Percentiles rank a stretch among this genome's conserved stretches.
Conservation (phyloP, 1,140 invertebrate genomes). For the Neodiprion pinetum region DNA sequence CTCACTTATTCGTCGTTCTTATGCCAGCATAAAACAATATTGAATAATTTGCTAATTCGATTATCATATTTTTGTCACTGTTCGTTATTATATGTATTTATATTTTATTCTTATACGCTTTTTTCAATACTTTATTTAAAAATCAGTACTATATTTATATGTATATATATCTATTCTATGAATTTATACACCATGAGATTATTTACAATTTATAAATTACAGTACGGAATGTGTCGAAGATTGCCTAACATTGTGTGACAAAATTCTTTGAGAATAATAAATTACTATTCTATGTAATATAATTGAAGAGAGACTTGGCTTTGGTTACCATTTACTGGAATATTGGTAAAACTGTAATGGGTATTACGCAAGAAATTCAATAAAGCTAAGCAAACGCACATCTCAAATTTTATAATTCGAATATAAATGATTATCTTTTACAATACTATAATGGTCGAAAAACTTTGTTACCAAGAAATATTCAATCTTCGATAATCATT, state of each 20-base stretch:
- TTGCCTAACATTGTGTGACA: not conserved
- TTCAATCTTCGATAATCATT: not conserved
- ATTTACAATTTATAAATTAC: constrained; percentile 29
- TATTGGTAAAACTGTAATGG: too few species aligned
- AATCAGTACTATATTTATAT: constrained; percentile 28
- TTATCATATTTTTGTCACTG: too few species aligned
- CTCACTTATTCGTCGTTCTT: not conserved
- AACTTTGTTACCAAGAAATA: not conserved
- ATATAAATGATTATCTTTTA: not conserved
- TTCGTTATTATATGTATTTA: not conserved
- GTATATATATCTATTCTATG: constrained; percentile 24
- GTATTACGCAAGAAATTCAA: too few species aligned
- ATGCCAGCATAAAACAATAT: constrained; percentile 3
- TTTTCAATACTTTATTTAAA: constrained; percentile 25
- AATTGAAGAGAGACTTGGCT: too few species aligned
- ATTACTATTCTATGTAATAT: too few species aligned
- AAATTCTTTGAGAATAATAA: too few species aligned
- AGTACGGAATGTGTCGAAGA: constrained; percentile 39
- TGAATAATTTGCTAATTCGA: not conserved
- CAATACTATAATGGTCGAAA: not conserved
- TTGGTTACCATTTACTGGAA: too few species aligned
- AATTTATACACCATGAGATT: constrained; percentile 45
- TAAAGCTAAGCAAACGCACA: too few species aligned
- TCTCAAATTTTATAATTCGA: too few species aligned
- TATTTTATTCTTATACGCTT: not conserved